Base-by-base conservation (phyloP, 2,113 vertebrate species). In the Pavo muticus region DNA sequence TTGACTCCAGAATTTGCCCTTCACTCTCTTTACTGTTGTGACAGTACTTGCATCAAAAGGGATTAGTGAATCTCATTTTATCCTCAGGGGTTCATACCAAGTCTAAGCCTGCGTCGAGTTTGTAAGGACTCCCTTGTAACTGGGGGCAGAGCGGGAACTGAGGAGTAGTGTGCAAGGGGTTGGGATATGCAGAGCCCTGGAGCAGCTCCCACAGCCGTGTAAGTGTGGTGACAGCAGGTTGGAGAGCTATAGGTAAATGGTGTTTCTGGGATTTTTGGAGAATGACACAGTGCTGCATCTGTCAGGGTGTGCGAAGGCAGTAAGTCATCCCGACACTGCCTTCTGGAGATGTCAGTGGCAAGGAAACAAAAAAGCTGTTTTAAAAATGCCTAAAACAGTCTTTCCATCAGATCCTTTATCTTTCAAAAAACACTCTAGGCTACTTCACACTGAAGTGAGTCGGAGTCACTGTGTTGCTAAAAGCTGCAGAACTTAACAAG, bases 331-430 rank as follows among this genome's bases (percentile, higher is more conserved):
- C 11, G 21, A 84, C 87, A 42, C 60, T 63, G 86, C 60, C 77
- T 48, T 39, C 91, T 88, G 87, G 76, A 80, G 70, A 94, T n/a
- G 84, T 71, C 93, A 95, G 77, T 45, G 24, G 77, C 14, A 54
- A 20, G 37, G 44, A 63, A 94, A 76, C 8, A 13, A 44, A 56
- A 88, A 80, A 30, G 11, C 37, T 17, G 15, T 10, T 84, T 77
- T 59, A 14, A 80, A 93, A 93, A 68, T 68, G 79, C 79, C 68
- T 64, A 11, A 10, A n/a, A 67, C 84, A 71, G 5, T 14, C 23
- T 89, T 91, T 25, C 72, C 80, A 54, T 88, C 64, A 56, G 42
- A 64, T 18, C 59, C 29, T 56, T 80, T 39, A 45, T 16, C 50
- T 86, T 86, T 79, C 60, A 56, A 32, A 91, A 80, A 88, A 39